Base-by-base conservation (phyloP, 2,888 invertebrate species). In the Empis livida region DNA sequence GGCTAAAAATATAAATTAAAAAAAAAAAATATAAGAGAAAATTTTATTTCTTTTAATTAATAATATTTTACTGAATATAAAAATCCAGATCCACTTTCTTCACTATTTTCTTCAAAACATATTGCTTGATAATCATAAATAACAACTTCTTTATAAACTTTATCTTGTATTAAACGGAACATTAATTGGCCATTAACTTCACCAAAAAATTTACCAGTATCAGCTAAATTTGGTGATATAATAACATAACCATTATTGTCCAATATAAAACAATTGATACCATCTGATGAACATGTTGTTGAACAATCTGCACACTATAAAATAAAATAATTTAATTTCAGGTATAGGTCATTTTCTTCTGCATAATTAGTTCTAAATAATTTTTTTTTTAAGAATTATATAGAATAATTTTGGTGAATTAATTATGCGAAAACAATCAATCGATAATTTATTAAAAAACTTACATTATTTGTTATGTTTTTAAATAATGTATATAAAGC, bases 241-340 rank as follows among this genome's bases (percentile, higher is more conserved):
- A 89, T 70, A 15, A 93, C 77, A 72, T 85, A 94, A 4, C 90
- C 94, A 61, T 92, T 89, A 65, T 88, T 89, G 65, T 94, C 94
- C 37, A 94, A 71, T 38, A 94, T 74, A 61, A 80, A 93, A 59
- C 93, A 93, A 51, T 84, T 82, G 62, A 85, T 74, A 48, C 76
- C 77, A 41, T 78, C 77, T 2, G 80, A 77, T 35, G 73, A 74
- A 58, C 82, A 82, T 0, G 79, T 74, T 50, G 71, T 71, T n/a
- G 65, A 53, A 55, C 79, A 79, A 1, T 55, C 56, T 32, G 44
- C 51, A 43, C 56, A 56, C 53, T 57, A 30, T 20, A 49, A 40
- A 30, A 40, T 8, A 6, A n/a, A n/a, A n/a, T n/a, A n/a, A n/a
- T n/a, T n/a, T n/a, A n/a, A n/a, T n/a, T n/a, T n/a, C n/a, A n/a